These are phyloP conservation scores for Andrena dorsata DNA, from an alignment of 2,888 invertebrate genomes.

Conservation along the genomic window DNA sequence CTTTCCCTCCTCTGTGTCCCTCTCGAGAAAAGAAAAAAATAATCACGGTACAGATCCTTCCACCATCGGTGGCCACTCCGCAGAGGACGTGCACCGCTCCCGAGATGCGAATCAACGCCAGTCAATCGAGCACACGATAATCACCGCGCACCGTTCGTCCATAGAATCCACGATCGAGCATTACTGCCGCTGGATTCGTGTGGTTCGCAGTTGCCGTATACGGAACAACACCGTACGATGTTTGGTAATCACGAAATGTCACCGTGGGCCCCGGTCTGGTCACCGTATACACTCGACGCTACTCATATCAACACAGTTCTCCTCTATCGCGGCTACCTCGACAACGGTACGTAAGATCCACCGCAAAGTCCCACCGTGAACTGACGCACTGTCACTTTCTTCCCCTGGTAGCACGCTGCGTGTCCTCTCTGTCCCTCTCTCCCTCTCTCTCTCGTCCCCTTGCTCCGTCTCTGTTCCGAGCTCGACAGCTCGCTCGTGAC, in stretches of 20 bases:
- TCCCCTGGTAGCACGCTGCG: conserved; percentile 47
- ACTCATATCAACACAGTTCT: conserved; percentile 34
- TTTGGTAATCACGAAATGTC: conserved; percentile 52
- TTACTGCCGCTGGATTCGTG: conserved; percentile 8
- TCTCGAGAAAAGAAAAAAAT: neutral
- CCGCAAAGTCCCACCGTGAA: conserved; percentile 49
- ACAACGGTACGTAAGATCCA: conserved; percentile 21
- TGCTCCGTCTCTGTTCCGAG: conserved; percentile 50
- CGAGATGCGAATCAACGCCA: neutral
- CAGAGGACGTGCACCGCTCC: neutral
- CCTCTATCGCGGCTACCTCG: conserved; percentile 18
- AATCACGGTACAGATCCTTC: conserved; percentile 30
- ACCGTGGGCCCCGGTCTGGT: conserved; percentile 33
- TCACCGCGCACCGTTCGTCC: conserved; percentile 38
- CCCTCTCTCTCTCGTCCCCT: conserved; percentile 47
- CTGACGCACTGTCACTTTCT: conserved; percentile 76
- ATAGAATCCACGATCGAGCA: conserved; percentile 32
- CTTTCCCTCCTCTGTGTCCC: neutral
- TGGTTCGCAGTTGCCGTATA: neutral
- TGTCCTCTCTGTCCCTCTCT: conserved; percentile 40
- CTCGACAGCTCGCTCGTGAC: conserved; percentile 75
- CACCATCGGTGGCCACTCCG: conserved; percentile 1
- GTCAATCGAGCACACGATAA: conserved; percentile 46
- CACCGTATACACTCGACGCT: conserved; percentile 40
- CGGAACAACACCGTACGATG: neutral